Conservation (phyloP, 1,140 invertebrate genomes). For the Oreohelix idahoensis region DNA sequence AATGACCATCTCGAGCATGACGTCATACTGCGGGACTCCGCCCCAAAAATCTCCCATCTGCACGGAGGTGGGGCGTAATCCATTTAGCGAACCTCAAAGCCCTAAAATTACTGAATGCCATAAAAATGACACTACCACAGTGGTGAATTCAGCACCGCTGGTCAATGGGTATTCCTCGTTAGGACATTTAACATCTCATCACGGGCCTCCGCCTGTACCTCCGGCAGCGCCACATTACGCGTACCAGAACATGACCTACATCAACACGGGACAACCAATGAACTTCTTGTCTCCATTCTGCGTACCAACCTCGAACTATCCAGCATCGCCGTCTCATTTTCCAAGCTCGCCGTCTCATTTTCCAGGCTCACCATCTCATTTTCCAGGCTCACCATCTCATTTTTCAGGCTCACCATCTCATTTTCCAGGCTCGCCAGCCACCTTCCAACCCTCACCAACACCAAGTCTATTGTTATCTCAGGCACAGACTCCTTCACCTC, state of each 20-base stretch:
- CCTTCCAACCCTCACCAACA: conserved; percentile 49
- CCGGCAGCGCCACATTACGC: conserved; percentile 37
- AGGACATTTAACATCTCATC: conserved; percentile 46
- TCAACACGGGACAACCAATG: conserved; percentile 46
- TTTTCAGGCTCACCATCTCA: conserved; percentile 61
- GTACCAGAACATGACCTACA: conserved; percentile 49
- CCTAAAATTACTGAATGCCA: conserved; percentile 13
- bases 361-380: conserved; percentile 60
- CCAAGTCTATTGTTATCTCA: conserved; percentile 28
- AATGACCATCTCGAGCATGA: conserved; percentile 61
- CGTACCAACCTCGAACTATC: conserved; percentile 71
- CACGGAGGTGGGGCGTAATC: conserved; percentile 57
- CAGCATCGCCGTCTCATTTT: conserved; percentile 61
- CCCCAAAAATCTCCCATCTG: conserved; percentile 58
- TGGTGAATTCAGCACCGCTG: conserved; percentile 45
- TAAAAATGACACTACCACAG: conserved; percentile 15
- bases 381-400: too few species aligned
- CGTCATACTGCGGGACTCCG: conserved; percentile 62
- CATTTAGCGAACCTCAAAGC: conserved; percentile 60
- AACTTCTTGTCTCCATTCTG: conserved; percentile 48
- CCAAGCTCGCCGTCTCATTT: conserved; percentile 55
- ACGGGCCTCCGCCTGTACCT: conserved; percentile 35
- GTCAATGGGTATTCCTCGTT: conserved; percentile 26
- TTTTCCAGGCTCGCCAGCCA: conserved; percentile 57
- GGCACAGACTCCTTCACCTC: conserved; percentile 9